Percentiles rank a stretch among this genome's conserved stretches.
Conservation (phyloP, 2,113 vertebrate genomes). For the Tragelaphus imberbis region DNA sequence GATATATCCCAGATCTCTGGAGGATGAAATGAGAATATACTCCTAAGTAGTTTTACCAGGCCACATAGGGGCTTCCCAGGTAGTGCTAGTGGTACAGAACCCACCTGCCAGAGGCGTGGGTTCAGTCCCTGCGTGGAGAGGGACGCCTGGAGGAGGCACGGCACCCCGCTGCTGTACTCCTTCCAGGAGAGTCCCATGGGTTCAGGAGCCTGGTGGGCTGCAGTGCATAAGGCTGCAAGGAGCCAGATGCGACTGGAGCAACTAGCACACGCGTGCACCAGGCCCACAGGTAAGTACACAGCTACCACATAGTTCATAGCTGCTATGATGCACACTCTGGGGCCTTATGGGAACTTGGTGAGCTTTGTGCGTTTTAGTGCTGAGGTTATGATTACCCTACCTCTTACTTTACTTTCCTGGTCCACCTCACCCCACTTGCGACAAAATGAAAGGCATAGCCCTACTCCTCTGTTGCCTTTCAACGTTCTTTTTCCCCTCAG, state of each 20-base stretch:
- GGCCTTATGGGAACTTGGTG: not conserved
- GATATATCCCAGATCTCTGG: not conserved
- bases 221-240: not conserved
- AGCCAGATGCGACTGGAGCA: not conserved
- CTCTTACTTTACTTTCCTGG: not conserved
- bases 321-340: not conserved
- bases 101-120: not conserved
- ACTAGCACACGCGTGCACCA: not conserved
- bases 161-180: not conserved
- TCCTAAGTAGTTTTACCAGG: not conserved
- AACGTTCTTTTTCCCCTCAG: not conserved
- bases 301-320: not conserved
- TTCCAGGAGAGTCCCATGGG: not conserved
- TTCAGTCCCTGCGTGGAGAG: not conserved
- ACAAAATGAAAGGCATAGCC: not conserved
- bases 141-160: not conserved
- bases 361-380: not conserved
- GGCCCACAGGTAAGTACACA: not conserved
- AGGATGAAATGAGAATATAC: not conserved
- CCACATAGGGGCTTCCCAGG: not conserved
- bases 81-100: not conserved
- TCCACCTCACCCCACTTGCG: not conserved
- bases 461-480: not conserved
- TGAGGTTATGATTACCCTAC: not conserved
- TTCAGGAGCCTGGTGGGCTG: not conserved